Percentiles rank a stretch among this genome's conserved stretches.
These are phyloP conservation scores for Dicentrarchus labrax DNA, from an alignment of 2,113 vertebrate genomes.

Conservation along the genomic window DNA sequence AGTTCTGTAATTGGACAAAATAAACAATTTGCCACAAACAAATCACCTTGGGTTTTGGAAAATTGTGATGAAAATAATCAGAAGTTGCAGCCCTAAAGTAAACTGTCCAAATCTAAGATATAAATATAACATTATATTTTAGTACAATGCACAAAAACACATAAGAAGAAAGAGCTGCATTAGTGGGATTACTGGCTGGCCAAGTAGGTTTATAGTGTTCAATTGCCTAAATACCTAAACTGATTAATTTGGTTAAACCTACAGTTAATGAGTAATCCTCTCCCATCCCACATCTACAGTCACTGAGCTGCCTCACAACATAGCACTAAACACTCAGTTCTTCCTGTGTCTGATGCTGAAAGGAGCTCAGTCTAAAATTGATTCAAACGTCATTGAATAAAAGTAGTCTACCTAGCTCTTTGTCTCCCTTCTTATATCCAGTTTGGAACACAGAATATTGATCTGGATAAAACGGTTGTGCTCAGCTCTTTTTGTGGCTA, in stretches of 20 bases:
- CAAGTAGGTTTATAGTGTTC: neutral
- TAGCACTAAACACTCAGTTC: constrained; percentile 27
- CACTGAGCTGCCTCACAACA: constrained; percentile 6
- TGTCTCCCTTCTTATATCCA: constrained; percentile 56
- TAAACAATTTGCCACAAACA: neutral
- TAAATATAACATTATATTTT: neutral
- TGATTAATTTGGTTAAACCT: constrained; percentile 25
- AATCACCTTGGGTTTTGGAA: neutral
- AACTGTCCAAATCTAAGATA: neutral
- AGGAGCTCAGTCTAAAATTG: constrained; percentile 38
- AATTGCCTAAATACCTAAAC: constrained; percentile 1
- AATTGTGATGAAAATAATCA: neutral
- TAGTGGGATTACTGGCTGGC: neutral
- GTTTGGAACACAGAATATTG: constrained; percentile 64
- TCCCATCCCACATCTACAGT: neutral
- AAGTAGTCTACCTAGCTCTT: constrained; percentile 53
- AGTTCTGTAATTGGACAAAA: neutral
- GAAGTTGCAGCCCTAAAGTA: neutral
- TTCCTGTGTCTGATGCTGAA: constrained; percentile 25
- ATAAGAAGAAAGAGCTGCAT: neutral
- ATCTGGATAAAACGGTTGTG: constrained; percentile 64
- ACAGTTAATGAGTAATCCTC: constrained; percentile 29
- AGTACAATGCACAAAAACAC: neutral
- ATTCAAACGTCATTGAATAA: constrained; percentile 54
- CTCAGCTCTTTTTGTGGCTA: constrained; percentile 70